Evolutionary conservation across 92 coral and sea anemone genomes (phyloP), one percentile per base, ranked within the genome.

Genomic region (Porites lobata): DNA sequence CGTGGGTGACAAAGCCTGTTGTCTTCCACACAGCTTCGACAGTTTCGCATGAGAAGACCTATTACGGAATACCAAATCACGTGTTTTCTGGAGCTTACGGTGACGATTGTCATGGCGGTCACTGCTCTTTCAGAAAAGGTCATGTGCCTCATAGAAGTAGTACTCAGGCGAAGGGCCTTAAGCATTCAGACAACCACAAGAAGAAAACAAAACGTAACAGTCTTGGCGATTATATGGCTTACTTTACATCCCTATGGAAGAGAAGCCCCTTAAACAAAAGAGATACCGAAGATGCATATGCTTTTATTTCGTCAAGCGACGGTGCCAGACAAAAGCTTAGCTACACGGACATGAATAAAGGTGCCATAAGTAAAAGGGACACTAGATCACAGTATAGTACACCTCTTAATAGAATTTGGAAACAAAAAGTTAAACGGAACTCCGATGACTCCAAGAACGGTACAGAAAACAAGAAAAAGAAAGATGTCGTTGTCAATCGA

Each of bases 401-500:
- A 15, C 53, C 80, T 75, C 74, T 77, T 32, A 38, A 69, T 38
- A 82, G 50, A 24, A 58, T 71, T 18, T 52, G 90, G 93, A 88
- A 74, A 26, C 12, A 24, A 13, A 76, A 64, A 65, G 57, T 79
- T n/a, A 75, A 78, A 24, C 85, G 90, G 43, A 63, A 52, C 43
- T 19, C 63, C 24, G 83, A 68, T 53, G 69, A 72, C 53, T 69
- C 50, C 0, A 59, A 69, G 1, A 63, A 67, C 21, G 77, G 76
- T 2, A 22, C 64, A 26, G 64, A 19, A 47, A 79, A 81, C 29
- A 95, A 93, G 69, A 91, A 91, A 77, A 98, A 98, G 84, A 98
- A 98, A 81, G 99, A 98, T 75, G 98, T 98, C 1, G 98, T 96
- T 17, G 98, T 98, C 32, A 96, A 98, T 78, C 92, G 99, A 13